These are phyloP conservation scores for Microctenopoma steveboyesi DNA, from an alignment of 2,797 vertebrate genomes.

Conservation along the genomic window DNA sequence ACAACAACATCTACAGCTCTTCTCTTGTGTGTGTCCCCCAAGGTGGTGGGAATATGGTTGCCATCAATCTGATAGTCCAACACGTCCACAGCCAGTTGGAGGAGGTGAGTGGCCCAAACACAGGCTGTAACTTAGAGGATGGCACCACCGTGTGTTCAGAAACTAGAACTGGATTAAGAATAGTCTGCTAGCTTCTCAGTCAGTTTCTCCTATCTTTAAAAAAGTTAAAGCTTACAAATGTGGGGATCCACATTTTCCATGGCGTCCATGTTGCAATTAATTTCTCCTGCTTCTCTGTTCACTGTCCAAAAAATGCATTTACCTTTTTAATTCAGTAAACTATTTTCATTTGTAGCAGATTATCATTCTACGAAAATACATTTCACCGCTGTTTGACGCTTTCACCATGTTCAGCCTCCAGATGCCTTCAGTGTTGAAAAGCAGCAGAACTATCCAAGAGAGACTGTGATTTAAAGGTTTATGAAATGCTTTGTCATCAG, in stretches of 20 bases:
- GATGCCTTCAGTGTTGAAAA: not conserved
- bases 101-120: constrained; percentile 84
- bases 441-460: not conserved
- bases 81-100: constrained; percentile 95
- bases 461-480: not conserved
- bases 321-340: no score
- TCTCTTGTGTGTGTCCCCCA: not conserved
- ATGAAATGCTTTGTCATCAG: not conserved
- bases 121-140: constrained; percentile 8
- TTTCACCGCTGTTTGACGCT: not conserved
- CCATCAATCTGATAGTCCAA: constrained; percentile 92
- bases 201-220: not conserved
- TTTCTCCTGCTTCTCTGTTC: not conserved
- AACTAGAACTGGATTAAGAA: not conserved
- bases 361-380: not conserved
- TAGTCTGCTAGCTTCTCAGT: no score
- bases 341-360: no score
- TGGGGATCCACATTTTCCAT: not conserved
- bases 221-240: not conserved
- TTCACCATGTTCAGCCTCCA: not conserved
- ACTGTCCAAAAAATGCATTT: not conserved
- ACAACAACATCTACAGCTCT: not conserved
- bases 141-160: constrained; percentile 66
- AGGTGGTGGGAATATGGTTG: constrained; percentile 92
- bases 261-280: no score